These are phyloP conservation scores for Pammene aurita DNA, from an alignment of 2,888 invertebrate genomes.

Conservation along the genomic window DNA sequence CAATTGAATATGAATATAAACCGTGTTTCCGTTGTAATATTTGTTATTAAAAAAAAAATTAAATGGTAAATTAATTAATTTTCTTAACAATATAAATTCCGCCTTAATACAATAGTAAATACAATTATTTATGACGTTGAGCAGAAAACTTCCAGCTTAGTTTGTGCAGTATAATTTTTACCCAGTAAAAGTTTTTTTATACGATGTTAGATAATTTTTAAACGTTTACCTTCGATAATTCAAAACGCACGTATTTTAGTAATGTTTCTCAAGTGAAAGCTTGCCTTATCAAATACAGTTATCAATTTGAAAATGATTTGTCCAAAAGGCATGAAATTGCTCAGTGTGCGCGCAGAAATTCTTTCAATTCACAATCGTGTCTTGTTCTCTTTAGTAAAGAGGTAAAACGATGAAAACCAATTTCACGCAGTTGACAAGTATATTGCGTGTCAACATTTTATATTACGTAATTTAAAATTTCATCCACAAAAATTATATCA, in stretches of 20 bases:
- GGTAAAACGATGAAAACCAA: slow-evolving; percentile 19
- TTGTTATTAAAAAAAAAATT: too few species aligned
- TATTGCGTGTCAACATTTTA: slow-evolving; percentile 2
- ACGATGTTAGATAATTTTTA: not conserved
- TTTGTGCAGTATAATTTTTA: too few species aligned
- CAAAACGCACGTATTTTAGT: slow-evolving; percentile 9
- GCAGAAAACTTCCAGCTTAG: too few species aligned
- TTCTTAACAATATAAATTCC: too few species aligned
- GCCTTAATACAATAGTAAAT: too few species aligned
- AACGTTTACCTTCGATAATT: not conserved
- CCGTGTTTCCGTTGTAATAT: not conserved
- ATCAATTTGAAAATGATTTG: slow-evolving; percentile 53
- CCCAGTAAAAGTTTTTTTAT: not conserved
- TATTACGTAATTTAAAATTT: slow-evolving; percentile 6
- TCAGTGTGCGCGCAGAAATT: slow-evolving; percentile 51
- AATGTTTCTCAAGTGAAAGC: slow-evolving; percentile 56
- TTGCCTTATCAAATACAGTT: slow-evolving; percentile 48
- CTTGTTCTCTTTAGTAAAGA: slow-evolving; percentile 4
- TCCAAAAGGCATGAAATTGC: slow-evolving; percentile 64
- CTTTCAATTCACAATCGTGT: slow-evolving; percentile 47
- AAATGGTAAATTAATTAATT: too few species aligned
- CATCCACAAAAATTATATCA: slow-evolving; percentile 11
- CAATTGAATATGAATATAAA: not conserved
- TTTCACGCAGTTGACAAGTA: slow-evolving; percentile 4
- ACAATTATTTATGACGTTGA: too few species aligned